Evolutionary conservation across 2,797 vertebrate genomes (phyloP).

Genomic region (Lateolabrax maculatus): DNA sequence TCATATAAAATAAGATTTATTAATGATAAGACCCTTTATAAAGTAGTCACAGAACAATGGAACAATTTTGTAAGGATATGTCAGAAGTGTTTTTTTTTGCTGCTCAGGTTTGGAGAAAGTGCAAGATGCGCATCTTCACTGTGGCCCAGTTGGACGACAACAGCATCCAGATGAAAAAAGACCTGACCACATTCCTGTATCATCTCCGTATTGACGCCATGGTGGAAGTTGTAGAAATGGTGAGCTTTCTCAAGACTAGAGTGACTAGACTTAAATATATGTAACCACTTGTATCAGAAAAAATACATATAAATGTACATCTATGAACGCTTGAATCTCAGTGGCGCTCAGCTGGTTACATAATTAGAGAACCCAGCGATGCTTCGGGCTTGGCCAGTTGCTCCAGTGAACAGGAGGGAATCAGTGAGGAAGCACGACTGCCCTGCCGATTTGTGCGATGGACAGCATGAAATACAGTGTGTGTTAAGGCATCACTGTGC

Average conservation of each 20-base stretch:
- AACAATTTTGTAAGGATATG: background rate
- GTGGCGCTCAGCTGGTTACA: constrained; percentile 14
- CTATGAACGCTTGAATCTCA: constrained; percentile 19
- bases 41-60: background rate
- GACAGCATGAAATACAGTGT: constrained; percentile 8
- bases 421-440: constrained; percentile 6
- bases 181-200: constrained; percentile 96
- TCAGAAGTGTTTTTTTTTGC: constrained; percentile 21
- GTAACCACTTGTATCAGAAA: background rate
- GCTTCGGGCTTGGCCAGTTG: constrained; percentile 19
- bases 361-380: constrained; percentile 32
- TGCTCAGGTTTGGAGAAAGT: constrained; percentile 96
- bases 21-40: background rate
- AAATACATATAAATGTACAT: background rate
- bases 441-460: constrained; percentile 1
- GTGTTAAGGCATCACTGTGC: background rate
- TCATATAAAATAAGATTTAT: background rate
- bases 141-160: constrained; percentile 99
- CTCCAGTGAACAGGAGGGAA: constrained; percentile 27
- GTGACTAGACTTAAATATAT: background rate
- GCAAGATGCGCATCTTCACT: constrained; percentile 99
- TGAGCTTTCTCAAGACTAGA: constrained; percentile 69
- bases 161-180: constrained; percentile 99
- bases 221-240: constrained; percentile 99
- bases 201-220: constrained; percentile 95